Percentiles rank a stretch among this genome's conserved stretches.
phyloP scores from a whole-genome alignment of 2,888 invertebrate genomes.

The Euplexia lucipara region DNA sequence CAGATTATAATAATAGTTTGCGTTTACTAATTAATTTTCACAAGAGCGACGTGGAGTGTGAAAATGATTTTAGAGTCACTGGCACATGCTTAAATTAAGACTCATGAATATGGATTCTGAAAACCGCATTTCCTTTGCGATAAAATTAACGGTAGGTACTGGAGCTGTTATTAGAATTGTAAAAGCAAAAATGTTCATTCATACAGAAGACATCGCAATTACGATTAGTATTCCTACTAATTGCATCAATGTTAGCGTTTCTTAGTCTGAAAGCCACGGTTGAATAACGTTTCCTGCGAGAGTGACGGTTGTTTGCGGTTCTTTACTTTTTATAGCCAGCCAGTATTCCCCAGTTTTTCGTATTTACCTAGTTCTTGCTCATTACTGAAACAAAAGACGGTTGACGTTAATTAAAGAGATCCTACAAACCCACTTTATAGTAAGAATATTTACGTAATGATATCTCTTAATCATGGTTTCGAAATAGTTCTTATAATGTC shows the following conservation, averaged over 20 bases:
- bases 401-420: slow-evolving; percentile 42
- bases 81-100: slow-evolving; percentile 36
- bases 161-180: slow-evolving; percentile 8
- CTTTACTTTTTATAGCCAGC: slow-evolving; percentile 42
- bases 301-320: slow-evolving; percentile 13
- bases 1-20: slow-evolving; percentile 59
- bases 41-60: slow-evolving; percentile 18
- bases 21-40: slow-evolving; percentile 46
- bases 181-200: slow-evolving; percentile 21
- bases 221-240: slow-evolving; percentile 46
- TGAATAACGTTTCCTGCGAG: slow-evolving; percentile 29
- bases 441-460: slow-evolving; percentile 8
- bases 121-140: slow-evolving; percentile 22
- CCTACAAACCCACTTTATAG: slow-evolving; percentile 11
- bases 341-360: slow-evolving; percentile 19
- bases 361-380: slow-evolving; percentile 51
- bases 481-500: background rate
- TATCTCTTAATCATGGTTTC: background rate
- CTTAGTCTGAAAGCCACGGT: slow-evolving; percentile 15
- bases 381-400: slow-evolving; percentile 51
- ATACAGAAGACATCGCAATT: slow-evolving; percentile 15
- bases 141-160: slow-evolving; percentile 25
- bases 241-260: slow-evolving; percentile 39
- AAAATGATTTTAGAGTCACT: slow-evolving; percentile 44
- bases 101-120: slow-evolving; percentile 43